A percentile compares a stretch with the other conserved stretches of the same genome.
Conservation (phyloP, 2,888 invertebrate species). For the Amphipoea oculea region DNA sequence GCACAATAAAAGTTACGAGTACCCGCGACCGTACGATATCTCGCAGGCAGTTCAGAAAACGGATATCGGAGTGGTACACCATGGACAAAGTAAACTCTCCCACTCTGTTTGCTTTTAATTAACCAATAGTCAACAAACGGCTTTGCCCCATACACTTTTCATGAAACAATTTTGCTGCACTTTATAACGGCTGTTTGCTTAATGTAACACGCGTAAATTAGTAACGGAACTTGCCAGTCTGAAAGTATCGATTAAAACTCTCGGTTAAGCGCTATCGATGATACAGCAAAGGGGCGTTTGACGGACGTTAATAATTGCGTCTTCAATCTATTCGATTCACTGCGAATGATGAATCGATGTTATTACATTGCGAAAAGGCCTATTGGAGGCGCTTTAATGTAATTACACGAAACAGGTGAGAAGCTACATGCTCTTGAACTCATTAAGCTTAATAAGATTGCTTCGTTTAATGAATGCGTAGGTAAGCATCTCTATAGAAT, state of each 20-base stretch:
- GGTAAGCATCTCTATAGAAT: slow-evolving; percentile 53
- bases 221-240: slow-evolving; percentile 56
- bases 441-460: slow-evolving; percentile 66
- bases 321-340: slow-evolving; percentile 70
- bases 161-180: slow-evolving; percentile 86
- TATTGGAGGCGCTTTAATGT: slow-evolving; percentile 70
- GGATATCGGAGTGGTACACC: slow-evolving; percentile 73
- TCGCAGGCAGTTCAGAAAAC: slow-evolving; percentile 66
- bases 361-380: slow-evolving; percentile 64
- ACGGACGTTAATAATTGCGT: slow-evolving; percentile 72
- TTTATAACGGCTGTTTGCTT: slow-evolving; percentile 77
- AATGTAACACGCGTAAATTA: slow-evolving; percentile 68
- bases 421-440: slow-evolving; percentile 59
- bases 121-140: slow-evolving; percentile 85
- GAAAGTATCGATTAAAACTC: slow-evolving; percentile 64
- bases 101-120: slow-evolving; percentile 88
- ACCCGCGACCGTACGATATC: slow-evolving; percentile 51
- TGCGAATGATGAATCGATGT: slow-evolving; percentile 73
- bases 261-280: slow-evolving; percentile 61
- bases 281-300: slow-evolving; percentile 65
- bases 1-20: slow-evolving; percentile 59
- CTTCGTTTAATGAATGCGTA: slow-evolving; percentile 60
- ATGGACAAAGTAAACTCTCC: slow-evolving; percentile 82
- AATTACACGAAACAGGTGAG: slow-evolving; percentile 61
- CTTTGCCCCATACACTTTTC: slow-evolving; percentile 85